Evolutionary conservation across 2,888 invertebrate species (phyloP), one percentile per base, ranked within the genome.

Genomic region (Agrochola lychnidis): DNA sequence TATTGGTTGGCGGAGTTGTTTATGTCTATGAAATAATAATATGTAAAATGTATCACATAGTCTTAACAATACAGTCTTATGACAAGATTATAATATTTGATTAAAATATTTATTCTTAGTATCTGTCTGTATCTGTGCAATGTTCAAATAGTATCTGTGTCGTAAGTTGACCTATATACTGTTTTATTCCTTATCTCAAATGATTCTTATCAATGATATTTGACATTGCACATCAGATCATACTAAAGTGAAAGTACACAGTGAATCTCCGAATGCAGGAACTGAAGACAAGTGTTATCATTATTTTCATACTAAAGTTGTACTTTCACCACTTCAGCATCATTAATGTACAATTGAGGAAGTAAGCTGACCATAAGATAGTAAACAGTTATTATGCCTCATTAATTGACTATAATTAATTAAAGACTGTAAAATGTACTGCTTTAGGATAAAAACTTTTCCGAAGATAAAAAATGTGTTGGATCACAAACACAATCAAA

Each of bases 241-340:
- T 75, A 68, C 53, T 61, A 30, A 79, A 85, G 87, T 81, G 87
- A 87, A 87, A 85, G 88, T 81, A 78, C 66, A 56, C 10, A 14
- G 69, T 70, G 42, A 70, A 76, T 76, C 76, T 78, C 63, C 2
- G 2, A 76, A 68, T 79, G 70, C 63, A 82, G 67, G 61, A 79
- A 80, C 59, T 66, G 73, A 78, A 73, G 59, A 74, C 72, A 72
- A 70, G 61, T 22, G 5, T 70, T 53, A 73, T 76, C 67, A 74
- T 79, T 66, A 79, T 77, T 84, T 76, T 77, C 76, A 77, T 83
- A 63, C 73, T 66, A 56, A 73, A 77, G 12, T 69, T 48, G 9
- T 73, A 87, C 84, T 87, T 88, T 88, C 86, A 82, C 80, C 61
- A 53, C 56, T 73, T 74, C 63, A 79, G 61, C 45, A 56, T 61